Percentiles rank a stretch among this genome's conserved stretches.
phyloP scores from a whole-genome alignment of 1,140 invertebrate species.

The Ceratina australensis region DNA sequence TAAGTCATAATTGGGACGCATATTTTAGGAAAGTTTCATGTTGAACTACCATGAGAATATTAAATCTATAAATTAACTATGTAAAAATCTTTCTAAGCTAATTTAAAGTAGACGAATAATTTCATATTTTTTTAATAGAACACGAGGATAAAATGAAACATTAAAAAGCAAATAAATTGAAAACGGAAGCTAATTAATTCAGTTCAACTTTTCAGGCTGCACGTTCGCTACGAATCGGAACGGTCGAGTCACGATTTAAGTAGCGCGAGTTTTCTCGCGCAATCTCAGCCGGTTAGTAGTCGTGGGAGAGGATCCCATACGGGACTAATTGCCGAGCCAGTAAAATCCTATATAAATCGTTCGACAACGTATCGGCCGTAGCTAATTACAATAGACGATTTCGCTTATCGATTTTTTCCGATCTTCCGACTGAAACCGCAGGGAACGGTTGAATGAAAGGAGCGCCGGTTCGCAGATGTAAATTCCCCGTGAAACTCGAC shows the following conservation, averaged over 20 bases:
- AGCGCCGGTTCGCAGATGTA: conserved; percentile 43
- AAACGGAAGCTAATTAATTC: too few relatives aligned
- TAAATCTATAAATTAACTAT: too few relatives aligned
- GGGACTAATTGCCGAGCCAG: conserved; percentile 47
- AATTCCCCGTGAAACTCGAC: conserved; percentile 62
- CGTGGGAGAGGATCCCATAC: conserved; percentile 6
- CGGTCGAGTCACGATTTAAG: background rate
- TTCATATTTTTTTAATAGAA: too few relatives aligned
- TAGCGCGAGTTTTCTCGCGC: background rate
- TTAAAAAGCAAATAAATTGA: too few relatives aligned
- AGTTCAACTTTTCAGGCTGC: background rate
- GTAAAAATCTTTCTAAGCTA: too few relatives aligned
- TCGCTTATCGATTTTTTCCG: conserved; percentile 57
- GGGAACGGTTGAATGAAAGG: conserved; percentile 48
- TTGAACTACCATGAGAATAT: too few relatives aligned
- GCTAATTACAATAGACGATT: conserved; percentile 61
- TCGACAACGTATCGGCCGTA: conserved; percentile 2
- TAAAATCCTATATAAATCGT: conserved; percentile 50
- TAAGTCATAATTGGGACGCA: too few relatives aligned
- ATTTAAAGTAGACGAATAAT: too few relatives aligned
- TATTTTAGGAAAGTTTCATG: too few relatives aligned
- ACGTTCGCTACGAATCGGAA: background rate
- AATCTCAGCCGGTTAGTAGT: background rate
- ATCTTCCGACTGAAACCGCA: conserved; percentile 23
- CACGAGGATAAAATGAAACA: too few relatives aligned